These are phyloP conservation scores for Brachystomella parvula DNA, from an alignment of 1,140 invertebrate genomes.

Conservation along the genomic window DNA sequence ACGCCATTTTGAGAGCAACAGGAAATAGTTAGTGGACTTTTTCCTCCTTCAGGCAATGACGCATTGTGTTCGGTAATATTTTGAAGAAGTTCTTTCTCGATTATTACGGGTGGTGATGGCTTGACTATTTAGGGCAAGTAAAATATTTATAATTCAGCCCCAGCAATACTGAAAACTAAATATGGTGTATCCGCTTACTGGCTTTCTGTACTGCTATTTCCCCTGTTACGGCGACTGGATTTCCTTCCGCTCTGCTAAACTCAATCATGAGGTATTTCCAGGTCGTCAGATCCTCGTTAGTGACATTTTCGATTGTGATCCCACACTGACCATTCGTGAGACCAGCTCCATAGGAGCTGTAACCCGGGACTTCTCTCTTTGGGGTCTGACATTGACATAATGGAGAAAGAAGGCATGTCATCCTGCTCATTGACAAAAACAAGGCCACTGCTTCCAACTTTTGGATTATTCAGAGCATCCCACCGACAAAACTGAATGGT, in stretches of 20 bases:
- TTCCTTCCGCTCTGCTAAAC: neutral
- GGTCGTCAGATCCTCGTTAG: neutral
- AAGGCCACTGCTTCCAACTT: neutral
- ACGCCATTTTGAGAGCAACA: neutral
- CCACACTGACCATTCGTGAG: neutral
- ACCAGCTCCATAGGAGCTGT: neutral
- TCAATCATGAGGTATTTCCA: conserved; percentile 2
- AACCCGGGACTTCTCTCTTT: neutral
- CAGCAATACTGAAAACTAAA: too few species aligned
- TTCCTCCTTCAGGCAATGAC: too few species aligned
- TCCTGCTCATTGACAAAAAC: neutral
- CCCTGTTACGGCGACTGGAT: neutral
- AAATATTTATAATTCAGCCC: neutral
- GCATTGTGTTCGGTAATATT: neutral
- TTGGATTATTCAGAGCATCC: neutral
- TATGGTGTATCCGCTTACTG: neutral
- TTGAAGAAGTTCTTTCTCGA: neutral
- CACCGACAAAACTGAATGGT: neutral
- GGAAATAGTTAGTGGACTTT: too few species aligned
- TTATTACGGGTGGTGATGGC: neutral
- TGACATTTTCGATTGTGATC: conserved; percentile 1
- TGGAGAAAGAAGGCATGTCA: neutral
- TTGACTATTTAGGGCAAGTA: neutral
- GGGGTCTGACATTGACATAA: neutral
- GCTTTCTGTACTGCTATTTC: neutral